phyloP scores from a whole-genome alignment of 2,888 invertebrate species.

The Trachelus troglodyta region DNA sequence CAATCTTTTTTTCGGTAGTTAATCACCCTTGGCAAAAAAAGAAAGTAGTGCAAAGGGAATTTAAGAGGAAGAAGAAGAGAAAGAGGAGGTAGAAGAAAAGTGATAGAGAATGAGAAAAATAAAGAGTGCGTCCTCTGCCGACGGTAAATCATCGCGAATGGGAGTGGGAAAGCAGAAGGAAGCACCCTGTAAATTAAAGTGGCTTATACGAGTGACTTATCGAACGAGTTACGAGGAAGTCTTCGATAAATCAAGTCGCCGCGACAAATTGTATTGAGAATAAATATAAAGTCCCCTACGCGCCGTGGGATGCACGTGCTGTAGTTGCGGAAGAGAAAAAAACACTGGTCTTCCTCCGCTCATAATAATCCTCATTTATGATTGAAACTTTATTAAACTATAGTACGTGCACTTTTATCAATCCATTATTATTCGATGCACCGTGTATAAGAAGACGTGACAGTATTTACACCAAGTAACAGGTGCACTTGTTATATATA shows the following conservation, averaged over 20 bases:
- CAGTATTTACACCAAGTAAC: neutral
- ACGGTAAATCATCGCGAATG: conserved; percentile 4
- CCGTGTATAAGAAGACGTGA: neutral
- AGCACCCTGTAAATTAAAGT: conserved; percentile 49
- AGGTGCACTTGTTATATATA: neutral
- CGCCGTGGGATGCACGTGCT: neutral
- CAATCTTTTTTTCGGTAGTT: neutral
- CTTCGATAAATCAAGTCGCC: conserved; percentile 43
- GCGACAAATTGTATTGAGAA: conserved; percentile 48
- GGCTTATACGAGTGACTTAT: conserved; percentile 46
- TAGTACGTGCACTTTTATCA: neutral
- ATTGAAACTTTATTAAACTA: neutral
- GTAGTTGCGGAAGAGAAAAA: neutral
- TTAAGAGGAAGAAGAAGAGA: conserved; percentile 17
- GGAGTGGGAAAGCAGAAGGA: conserved; percentile 33
- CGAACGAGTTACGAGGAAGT: conserved; percentile 26
- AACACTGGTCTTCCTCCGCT: neutral
- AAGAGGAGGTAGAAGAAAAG: neutral
- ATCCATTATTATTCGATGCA: neutral
- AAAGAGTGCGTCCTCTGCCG: conserved; percentile 17
- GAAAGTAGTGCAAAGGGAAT: conserved; percentile 20
- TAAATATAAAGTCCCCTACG: conserved; percentile 2
- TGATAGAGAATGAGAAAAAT: conserved; percentile 9
- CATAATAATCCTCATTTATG: neutral
- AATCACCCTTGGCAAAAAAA: conserved; percentile 2